Conservation (phyloP, 2,113 vertebrate species). For the Stomatorhinus ivindoensis region DNA sequence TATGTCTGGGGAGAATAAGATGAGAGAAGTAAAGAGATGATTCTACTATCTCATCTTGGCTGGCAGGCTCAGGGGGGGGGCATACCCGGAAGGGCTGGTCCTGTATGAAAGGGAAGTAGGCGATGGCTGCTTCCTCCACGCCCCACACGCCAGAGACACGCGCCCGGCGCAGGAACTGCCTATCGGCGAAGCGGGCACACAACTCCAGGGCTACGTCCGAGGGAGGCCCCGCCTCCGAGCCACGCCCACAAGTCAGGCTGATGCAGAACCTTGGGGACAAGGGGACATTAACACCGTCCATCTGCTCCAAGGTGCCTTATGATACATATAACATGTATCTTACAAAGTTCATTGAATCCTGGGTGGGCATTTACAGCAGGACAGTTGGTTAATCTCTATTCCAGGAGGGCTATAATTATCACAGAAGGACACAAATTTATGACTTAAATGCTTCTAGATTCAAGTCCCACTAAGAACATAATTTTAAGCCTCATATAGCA, state of each 20-base stretch:
- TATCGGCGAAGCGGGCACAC: conserved; percentile 79
- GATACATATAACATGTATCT: neutral
- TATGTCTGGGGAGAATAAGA: neutral
- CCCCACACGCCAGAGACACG: conserved; percentile 83
- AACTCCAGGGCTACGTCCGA: conserved; percentile 89
- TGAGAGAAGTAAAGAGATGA: neutral
- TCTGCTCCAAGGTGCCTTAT: neutral
- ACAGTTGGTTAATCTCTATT: neutral
- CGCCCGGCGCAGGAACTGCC: conserved; percentile 84
- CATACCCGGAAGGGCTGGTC: conserved; percentile 96
- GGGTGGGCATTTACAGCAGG: neutral
- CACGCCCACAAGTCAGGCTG: conserved; percentile 81
- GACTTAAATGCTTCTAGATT: neutral
- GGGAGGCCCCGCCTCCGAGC: conserved; percentile 64
- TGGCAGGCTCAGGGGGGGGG: conserved; percentile 22
- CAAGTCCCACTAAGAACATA: neutral
- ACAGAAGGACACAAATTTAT: neutral
- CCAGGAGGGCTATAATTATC: neutral
- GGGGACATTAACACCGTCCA: neutral
- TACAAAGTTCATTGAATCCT: neutral
- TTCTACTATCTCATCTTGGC: neutral
- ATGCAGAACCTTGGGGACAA: conserved; percentile 77
- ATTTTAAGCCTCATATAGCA: neutral
- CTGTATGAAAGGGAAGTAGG: conserved; percentile 94
- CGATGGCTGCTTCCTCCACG: conserved; percentile 78